phyloP scores from a whole-genome alignment of 2,888 invertebrate genomes.

The Leptarthrus brevirostris region DNA sequence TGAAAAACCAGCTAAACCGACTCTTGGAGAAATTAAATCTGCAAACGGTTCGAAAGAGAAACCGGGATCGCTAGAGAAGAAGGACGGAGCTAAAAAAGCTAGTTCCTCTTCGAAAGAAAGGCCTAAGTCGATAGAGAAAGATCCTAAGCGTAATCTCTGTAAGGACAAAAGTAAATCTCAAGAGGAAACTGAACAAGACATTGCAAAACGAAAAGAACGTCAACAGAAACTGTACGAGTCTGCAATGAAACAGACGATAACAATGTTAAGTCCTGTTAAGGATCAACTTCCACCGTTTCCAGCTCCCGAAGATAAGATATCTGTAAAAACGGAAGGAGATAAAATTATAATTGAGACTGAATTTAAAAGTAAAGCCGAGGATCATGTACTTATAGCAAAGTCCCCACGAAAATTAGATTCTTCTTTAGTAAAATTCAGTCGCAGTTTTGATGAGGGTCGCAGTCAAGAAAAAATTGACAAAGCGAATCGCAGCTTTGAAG shows the following conservation, averaged over 20 bases:
- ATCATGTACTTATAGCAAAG: constrained; percentile 81
- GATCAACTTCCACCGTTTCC: constrained; percentile 79
- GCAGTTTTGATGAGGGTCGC: constrained; percentile 74
- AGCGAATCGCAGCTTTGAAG: constrained; percentile 74
- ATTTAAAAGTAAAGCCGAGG: constrained; percentile 79
- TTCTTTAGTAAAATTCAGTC: constrained; percentile 71
- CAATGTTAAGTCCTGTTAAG: constrained; percentile 79
- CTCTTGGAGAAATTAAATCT: constrained; percentile 65
- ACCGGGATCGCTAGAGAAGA: constrained; percentile 22
- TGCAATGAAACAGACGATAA: constrained; percentile 80
- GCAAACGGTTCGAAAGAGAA: constrained; percentile 58
- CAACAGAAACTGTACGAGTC: constrained; percentile 82
- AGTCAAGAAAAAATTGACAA: constrained; percentile 70
- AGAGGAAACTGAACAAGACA: constrained; percentile 78
- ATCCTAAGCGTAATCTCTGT: constrained; percentile 62
- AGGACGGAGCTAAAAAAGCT: constrained; percentile 70
- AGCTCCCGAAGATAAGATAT: constrained; percentile 78
- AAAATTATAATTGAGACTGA: constrained; percentile 78
- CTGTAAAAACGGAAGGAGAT: constrained; percentile 78
- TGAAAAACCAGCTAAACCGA: constrained; percentile 69
- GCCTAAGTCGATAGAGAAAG: constrained; percentile 76
- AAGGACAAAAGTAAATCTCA: constrained; percentile 77
- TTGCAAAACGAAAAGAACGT: constrained; percentile 77
- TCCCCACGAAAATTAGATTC: constrained; percentile 78
- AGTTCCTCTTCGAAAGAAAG: constrained; percentile 73